These are phyloP conservation scores for Caenorhabditis macrosperma DNA, from an alignment of 2,888 invertebrate genomes.

Conservation along the genomic window DNA sequence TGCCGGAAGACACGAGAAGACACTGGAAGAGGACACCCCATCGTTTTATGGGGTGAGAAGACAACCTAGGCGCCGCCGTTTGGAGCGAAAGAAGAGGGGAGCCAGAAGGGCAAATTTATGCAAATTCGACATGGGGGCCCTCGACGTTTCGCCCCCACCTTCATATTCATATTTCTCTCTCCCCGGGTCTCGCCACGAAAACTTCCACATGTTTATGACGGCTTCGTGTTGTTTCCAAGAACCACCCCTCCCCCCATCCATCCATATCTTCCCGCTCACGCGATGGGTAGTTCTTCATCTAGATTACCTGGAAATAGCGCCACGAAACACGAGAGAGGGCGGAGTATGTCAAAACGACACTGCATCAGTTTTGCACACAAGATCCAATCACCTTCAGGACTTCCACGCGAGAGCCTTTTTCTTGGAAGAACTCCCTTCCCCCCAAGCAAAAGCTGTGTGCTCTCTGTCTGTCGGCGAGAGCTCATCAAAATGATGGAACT, in stretches of 20 bases:
- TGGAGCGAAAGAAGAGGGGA: neutral
- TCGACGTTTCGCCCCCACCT: conserved; percentile 26
- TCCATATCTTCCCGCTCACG: conserved; percentile 2
- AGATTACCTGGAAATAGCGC: conserved; percentile 22
- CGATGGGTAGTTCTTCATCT: conserved; percentile 19
- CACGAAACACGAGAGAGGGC: neutral
- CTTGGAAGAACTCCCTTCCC: no score
- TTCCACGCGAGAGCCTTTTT: no score
- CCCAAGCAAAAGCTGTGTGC: no score
- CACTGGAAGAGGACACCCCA: conserved; percentile 10
- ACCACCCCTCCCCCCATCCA: neutral
- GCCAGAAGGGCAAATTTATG: conserved; percentile 34
- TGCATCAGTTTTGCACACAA: no score
- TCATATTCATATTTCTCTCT: no score
- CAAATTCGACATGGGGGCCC: conserved; percentile 23
- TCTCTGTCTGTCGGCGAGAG: no score
- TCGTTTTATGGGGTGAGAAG: conserved; percentile 45
- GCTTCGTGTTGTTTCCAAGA: neutral
- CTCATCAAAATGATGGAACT: no score
- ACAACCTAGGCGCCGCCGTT: neutral
- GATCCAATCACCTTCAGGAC: no score
- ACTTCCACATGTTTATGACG: no score
- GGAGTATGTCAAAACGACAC: neutral
- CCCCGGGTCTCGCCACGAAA: no score
- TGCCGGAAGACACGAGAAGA: conserved; percentile 22